Evolutionary conservation across 2,797 vertebrate species (phyloP).

Genomic region (Phrynocephalus forsythii): DNA sequence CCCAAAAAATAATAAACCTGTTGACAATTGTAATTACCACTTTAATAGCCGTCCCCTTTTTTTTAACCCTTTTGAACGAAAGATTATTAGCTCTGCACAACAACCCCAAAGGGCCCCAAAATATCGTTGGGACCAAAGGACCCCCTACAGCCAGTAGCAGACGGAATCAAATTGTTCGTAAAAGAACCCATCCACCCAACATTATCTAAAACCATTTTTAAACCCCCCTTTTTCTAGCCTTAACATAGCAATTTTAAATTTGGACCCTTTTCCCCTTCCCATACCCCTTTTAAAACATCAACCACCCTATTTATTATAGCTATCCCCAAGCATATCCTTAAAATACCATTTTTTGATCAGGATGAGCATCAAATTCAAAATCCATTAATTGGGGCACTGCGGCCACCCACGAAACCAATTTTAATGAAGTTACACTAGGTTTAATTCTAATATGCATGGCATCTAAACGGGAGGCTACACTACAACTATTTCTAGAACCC

Average conservation of each 20-base stretch:
- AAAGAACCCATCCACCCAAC: accelerated
- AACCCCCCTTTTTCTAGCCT: too few species aligned
- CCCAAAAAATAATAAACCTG: too few species aligned
- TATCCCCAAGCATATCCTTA: accelerated
- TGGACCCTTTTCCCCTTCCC: accelerated
- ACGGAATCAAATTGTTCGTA: accelerated
- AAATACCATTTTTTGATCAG: accelerated
- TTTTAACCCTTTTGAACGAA: slow-evolving; percentile 49
- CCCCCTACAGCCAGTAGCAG: accelerated
- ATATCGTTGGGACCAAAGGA: slow-evolving; percentile 18
- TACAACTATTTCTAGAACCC: accelerated
- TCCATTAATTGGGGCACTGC: not conserved
- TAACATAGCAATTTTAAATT: accelerated
- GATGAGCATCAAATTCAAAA: slow-evolving; percentile 2
- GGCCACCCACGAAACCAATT: not conserved
- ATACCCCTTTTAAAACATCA: accelerated
- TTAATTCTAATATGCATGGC: not conserved
- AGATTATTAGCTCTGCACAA: slow-evolving; percentile 62
- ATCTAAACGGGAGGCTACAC: not conserved
- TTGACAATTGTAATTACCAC: too few species aligned
- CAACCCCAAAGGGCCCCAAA: slow-evolving; percentile 53
- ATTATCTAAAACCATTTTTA: accelerated
- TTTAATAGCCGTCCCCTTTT: slow-evolving; percentile 49
- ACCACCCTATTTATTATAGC: slow-evolving; percentile 49
- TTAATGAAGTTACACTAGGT: not conserved